These are phyloP conservation scores for Leptodactylus fallax DNA, from an alignment of 2,797 vertebrate species.

Conservation along the genomic window DNA sequence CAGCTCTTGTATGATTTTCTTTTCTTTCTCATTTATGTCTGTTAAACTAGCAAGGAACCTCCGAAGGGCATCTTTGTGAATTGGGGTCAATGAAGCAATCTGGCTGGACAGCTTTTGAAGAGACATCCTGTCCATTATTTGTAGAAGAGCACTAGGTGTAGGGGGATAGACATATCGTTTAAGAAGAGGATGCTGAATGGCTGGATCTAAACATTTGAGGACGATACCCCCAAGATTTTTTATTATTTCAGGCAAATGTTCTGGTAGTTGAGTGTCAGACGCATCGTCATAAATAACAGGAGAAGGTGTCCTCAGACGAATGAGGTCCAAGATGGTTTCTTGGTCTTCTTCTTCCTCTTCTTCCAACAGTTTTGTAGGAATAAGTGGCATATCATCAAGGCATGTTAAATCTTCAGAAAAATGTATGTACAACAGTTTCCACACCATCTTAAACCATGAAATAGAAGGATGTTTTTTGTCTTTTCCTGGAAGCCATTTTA, in stretches of 20 bases:
- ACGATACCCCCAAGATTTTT: slow-evolving; percentile 91
- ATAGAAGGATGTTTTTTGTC: slow-evolving; percentile 86
- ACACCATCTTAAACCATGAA: slow-evolving; percentile 93
- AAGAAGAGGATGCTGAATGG: slow-evolving; percentile 91
- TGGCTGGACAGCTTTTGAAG: slow-evolving; percentile 87
- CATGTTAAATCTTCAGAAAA: slow-evolving; percentile 91
- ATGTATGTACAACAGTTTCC: slow-evolving; percentile 96
- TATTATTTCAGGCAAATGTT: slow-evolving; percentile 85
- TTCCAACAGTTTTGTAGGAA: slow-evolving; percentile 85
- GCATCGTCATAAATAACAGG: slow-evolving; percentile 88
- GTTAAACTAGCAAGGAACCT: slow-evolving; percentile 89
- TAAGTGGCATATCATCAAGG: slow-evolving; percentile 97
- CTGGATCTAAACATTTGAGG: slow-evolving; percentile 88
- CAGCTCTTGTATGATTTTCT: slow-evolving; percentile 88
- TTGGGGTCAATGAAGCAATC: slow-evolving; percentile 82
- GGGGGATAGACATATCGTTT: slow-evolving; percentile 92
- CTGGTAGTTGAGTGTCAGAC: slow-evolving; percentile 83
- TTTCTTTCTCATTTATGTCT: slow-evolving; percentile 91
- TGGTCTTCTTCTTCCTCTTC: slow-evolving; percentile 74
- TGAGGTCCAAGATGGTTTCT: slow-evolving; percentile 79
- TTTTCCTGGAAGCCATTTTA: slow-evolving; percentile 88
- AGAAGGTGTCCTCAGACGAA: slow-evolving; percentile 90
- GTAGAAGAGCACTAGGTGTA: slow-evolving; percentile 86
- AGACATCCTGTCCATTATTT: slow-evolving; percentile 90
- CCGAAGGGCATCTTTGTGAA: slow-evolving; percentile 88